Base-by-base conservation (phyloP, 2,888 invertebrate genomes). In the Mimas tiliae region DNA sequence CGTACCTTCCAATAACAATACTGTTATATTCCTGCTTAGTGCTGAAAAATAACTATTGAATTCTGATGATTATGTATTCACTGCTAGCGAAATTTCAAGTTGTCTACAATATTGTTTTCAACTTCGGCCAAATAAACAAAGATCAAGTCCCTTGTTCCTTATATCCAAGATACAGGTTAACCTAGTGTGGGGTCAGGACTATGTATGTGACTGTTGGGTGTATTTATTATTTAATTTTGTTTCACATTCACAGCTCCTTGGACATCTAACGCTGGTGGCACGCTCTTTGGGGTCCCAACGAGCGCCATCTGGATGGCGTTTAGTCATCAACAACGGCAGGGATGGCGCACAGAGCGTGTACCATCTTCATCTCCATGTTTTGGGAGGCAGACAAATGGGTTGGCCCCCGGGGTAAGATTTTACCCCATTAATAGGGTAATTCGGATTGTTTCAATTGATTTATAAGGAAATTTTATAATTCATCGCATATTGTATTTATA, bases 261-360 rank as follows among this genome's bases (percentile, higher is more conserved):
- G 97, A 0, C 96, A 96, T 82, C 84, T 97, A 65, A 86, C 97
- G 85, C 78, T 96, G 63, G 95, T 95, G 14, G 97, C 97, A 0
- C 95, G 94, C 14, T 93, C 94, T 11, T 91, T 97, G 53, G 97
- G 96, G 0, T 89, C 95, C 21, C 89, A 94, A 72, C 91, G 94
- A 7, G 91, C 95, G 0, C 95, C 95, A 0, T 94, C 95, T 8
- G 97, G 97, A 38, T 97, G 96, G 90, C 90, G 97, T 8, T 81
- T 97, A 9, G 96, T 97, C 3, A 95, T 98, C 63, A 98, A 98
- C 91, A 96, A 97, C 84, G 97, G 98, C 0, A 85, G 92, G 0
- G 94, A 97, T 72, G 98, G 97, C 0, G 96, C 96, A n/a, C 98
- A 98, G 84, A 96, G 96, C 7, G 97, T 98, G 2, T 97, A 96